A percentile compares a stretch with the other conserved stretches of the same genome.
phyloP scores from a whole-genome alignment of 2,797 vertebrate genomes.

The Micrastur ruficollis region DNA sequence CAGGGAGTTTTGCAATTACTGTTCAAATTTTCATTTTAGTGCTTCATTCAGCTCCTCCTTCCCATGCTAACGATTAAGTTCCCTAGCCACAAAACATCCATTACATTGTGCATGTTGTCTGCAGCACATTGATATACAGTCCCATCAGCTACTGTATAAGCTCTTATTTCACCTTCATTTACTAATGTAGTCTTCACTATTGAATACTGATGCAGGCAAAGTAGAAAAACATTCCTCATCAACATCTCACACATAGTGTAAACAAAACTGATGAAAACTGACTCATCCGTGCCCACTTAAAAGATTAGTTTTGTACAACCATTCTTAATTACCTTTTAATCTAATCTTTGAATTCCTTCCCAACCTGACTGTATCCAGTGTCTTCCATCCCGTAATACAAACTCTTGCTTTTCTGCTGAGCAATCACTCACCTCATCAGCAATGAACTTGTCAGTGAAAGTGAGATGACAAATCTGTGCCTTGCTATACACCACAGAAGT shows the following conservation, averaged over 20 bases:
- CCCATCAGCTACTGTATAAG: neutral
- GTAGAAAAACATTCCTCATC: neutral
- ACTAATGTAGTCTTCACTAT: neutral
- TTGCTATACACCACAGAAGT: neutral
- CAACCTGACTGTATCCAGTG: neutral
- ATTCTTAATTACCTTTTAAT: slow-evolving; percentile 44
- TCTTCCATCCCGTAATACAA: neutral
- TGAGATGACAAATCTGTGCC: neutral
- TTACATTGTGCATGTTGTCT: neutral
- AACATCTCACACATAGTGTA: neutral
- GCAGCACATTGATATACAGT: neutral
- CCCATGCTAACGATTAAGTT: neutral
- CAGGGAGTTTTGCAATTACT: slow-evolving; percentile 4
- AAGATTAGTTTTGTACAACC: neutral
- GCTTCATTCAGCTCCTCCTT: neutral
- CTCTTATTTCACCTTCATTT: neutral
- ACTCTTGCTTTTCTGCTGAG: slow-evolving; percentile 3
- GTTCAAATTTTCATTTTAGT: neutral
- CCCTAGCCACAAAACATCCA: neutral
- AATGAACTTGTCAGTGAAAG: neutral
- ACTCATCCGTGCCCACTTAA: neutral
- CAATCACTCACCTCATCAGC: neutral
- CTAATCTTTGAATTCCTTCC: neutral
- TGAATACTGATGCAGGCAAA: neutral
- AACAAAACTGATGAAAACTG: neutral